Percentiles rank a stretch among this genome's conserved stretches.
These are phyloP conservation scores for Leuciscus waleckii DNA, from an alignment of 2,797 vertebrate species.

Conservation along the genomic window DNA sequence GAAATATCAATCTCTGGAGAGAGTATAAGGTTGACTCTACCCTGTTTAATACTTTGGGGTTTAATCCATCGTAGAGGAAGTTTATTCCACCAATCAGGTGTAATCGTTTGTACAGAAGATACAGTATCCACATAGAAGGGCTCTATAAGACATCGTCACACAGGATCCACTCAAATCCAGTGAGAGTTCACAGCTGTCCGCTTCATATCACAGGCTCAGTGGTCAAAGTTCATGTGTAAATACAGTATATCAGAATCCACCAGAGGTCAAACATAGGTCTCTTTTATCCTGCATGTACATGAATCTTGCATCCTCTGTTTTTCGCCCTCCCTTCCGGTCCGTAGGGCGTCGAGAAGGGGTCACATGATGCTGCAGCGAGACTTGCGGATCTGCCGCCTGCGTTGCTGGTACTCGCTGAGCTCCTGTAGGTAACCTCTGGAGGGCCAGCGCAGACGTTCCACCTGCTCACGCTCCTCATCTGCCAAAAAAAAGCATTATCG, in stretches of 20 bases:
- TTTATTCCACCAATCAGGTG: slow-evolving; percentile 52
- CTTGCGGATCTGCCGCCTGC: slow-evolving; percentile 89
- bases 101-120: slow-evolving; percentile 57
- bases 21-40: slow-evolving; percentile 56
- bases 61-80: slow-evolving; percentile 47
- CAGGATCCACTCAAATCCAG: slow-evolving; percentile 34
- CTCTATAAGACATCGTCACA: slow-evolving; percentile 38
- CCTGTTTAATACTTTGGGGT: slow-evolving; percentile 60
- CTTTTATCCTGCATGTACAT: slow-evolving; percentile 3
- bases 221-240: slow-evolving; percentile 54
- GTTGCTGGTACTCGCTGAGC: slow-evolving; percentile 93
- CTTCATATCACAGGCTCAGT: slow-evolving; percentile 56
- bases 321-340: slow-evolving; percentile 30
- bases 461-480: slow-evolving; percentile 94
- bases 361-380: slow-evolving; percentile 91
- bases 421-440: slow-evolving; percentile 93
- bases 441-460: slow-evolving; percentile 93
- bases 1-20: slow-evolving; percentile 44
- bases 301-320: neutral
- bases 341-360: slow-evolving; percentile 64
- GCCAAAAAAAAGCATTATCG: slow-evolving; percentile 45
- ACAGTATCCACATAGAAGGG: slow-evolving; percentile 43
- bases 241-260: slow-evolving; percentile 37
- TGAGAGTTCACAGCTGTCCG: slow-evolving; percentile 35
- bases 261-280: slow-evolving; percentile 25